These are phyloP conservation scores for Hippocampus mohnikei DNA, from an alignment of 2,113 vertebrate genomes.

Conservation along the genomic window DNA sequence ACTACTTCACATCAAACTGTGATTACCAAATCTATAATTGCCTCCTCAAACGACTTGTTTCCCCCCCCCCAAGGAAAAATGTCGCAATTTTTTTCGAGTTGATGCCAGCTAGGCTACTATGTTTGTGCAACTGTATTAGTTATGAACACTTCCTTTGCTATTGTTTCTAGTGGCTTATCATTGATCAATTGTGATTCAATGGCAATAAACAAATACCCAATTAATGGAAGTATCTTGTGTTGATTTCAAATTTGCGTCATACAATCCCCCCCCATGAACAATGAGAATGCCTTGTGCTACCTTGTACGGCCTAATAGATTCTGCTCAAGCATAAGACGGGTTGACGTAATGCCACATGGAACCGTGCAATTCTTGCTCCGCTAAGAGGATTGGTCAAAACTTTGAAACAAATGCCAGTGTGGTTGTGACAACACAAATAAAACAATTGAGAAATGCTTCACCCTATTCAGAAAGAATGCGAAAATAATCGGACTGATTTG, in stretches of 20 bases:
- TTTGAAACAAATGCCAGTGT: slow-evolving; percentile 41
- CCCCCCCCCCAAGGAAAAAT: neutral
- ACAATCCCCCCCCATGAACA: neutral
- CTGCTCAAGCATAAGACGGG: slow-evolving; percentile 31
- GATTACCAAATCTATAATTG: neutral
- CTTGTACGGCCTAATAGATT: neutral
- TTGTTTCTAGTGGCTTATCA: neutral
- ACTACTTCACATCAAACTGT: too few species aligned
- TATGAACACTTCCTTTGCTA: neutral
- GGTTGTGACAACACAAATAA: slow-evolving; percentile 19
- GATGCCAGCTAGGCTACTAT: neutral
- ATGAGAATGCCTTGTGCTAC: neutral
- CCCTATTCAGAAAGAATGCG: neutral
- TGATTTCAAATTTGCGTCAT: neutral
- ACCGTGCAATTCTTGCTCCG: slow-evolving; percentile 49
- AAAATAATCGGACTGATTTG: slow-evolving; percentile 9
- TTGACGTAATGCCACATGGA: slow-evolving; percentile 45
- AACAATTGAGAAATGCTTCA: slow-evolving; percentile 23
- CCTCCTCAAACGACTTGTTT: neutral
- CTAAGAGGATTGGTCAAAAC: slow-evolving; percentile 68
- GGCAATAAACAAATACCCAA: neutral
- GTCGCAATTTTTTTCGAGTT: neutral
- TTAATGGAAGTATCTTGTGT: neutral
- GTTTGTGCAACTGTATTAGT: neutral
- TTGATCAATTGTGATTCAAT: neutral